A percentile compares a stretch with the other conserved stretches of the same genome.
phyloP scores from a whole-genome alignment of 2,888 invertebrate species.

The Archips xylosteana region DNA sequence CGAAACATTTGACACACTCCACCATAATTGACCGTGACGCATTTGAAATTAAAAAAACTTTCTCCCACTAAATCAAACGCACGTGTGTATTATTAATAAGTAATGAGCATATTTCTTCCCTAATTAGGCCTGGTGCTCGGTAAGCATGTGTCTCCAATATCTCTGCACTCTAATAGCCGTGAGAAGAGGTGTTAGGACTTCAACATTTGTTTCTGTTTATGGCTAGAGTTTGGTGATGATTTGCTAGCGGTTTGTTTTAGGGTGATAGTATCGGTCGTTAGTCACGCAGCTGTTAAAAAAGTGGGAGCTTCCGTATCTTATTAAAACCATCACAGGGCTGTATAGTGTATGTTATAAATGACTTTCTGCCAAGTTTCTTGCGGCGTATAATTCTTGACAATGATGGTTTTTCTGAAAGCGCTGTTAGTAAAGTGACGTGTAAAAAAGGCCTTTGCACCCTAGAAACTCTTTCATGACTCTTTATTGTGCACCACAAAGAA shows the following conservation, averaged over 20 bases:
- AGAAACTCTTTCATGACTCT: no score
- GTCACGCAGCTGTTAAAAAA: neutral
- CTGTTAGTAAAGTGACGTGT: no score
- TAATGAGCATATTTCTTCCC: conserved; percentile 68
- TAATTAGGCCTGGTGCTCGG: conserved; percentile 62
- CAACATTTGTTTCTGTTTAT: conserved; percentile 38
- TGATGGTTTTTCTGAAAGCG: no score
- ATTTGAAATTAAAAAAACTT: conserved; percentile 46
- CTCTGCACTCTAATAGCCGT: conserved; percentile 57
- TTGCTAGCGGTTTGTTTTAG: neutral
- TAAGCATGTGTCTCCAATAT: conserved; percentile 65
- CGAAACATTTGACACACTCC: conserved; percentile 23
- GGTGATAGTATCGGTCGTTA: neutral
- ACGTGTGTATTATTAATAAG: conserved; percentile 58
- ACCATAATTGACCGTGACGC: conserved; percentile 22
- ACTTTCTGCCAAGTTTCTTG: no score
- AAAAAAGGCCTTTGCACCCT: no score
- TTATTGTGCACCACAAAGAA: no score
- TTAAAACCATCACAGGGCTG: neutral
- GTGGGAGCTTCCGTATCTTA: neutral
- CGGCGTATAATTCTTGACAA: no score
- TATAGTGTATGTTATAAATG: no score
- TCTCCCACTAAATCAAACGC: conserved; percentile 37
- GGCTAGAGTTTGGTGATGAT: neutral
- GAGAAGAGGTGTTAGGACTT: conserved; percentile 51